Conservation (phyloP, 2,113 vertebrate species). For the Symphodus melops region DNA sequence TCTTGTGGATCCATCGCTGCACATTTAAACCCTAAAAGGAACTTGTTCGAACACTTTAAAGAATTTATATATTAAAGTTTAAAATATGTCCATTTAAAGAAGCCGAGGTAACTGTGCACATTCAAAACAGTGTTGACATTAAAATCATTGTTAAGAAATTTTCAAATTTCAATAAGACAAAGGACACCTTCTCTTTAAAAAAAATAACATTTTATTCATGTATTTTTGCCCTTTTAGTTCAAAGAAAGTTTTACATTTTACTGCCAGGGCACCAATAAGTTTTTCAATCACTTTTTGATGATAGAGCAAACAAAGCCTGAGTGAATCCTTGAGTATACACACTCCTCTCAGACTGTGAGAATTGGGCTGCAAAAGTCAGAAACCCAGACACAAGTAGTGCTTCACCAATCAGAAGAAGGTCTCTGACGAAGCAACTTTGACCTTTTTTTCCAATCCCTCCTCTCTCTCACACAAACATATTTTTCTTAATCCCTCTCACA, state of each 20-base stretch:
- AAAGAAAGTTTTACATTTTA: slow-evolving; percentile 52
- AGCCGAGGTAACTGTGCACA: neutral
- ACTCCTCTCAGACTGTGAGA: slow-evolving; percentile 56
- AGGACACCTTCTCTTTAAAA: slow-evolving; percentile 25
- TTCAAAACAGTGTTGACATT: neutral
- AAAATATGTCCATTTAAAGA: slow-evolving; percentile 3
- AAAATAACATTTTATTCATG: slow-evolving; percentile 58
- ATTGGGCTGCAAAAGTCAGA: slow-evolving; percentile 64
- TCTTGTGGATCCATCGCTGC: slow-evolving; percentile 34
- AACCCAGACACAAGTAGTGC: slow-evolving; percentile 51
- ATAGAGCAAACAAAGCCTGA: slow-evolving; percentile 74
- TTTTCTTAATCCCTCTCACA: neutral
- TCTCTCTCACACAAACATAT: neutral
- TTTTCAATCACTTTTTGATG: slow-evolving; percentile 66
- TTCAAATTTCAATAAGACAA: slow-evolving; percentile 37
- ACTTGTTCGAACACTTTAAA: neutral
- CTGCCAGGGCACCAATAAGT: slow-evolving; percentile 50
- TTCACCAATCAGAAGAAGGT: slow-evolving; percentile 44
- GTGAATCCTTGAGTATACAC: slow-evolving; percentile 72
- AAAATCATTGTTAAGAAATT: neutral
- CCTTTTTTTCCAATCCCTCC: slow-evolving; percentile 19
- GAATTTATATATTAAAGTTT: slow-evolving; percentile 21
- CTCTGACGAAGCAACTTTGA: slow-evolving; percentile 58
- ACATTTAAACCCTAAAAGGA: slow-evolving; percentile 35
- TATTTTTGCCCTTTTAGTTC: slow-evolving; percentile 29